Conservation (phyloP, 35 echinoderm and acorn worm species). For the Diadema setosum region DNA sequence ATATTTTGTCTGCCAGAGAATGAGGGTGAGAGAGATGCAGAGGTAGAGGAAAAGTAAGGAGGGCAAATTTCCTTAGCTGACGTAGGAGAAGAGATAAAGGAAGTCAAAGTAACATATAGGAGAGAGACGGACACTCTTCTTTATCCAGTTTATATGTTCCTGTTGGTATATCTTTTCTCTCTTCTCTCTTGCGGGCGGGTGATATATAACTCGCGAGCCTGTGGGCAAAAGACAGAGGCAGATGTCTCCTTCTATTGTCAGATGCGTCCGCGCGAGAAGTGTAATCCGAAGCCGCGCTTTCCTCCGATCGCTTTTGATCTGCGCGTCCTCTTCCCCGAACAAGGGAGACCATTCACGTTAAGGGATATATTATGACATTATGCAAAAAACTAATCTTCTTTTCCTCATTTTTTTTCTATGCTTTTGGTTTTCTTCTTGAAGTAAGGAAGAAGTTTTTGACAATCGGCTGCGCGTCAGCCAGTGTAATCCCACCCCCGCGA, state of each 20-base stretch:
- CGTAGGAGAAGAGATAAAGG: neutral
- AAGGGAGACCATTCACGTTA: neutral
- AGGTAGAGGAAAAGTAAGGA: neutral
- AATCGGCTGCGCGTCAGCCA: too few species aligned
- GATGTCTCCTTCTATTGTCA: neutral
- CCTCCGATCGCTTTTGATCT: neutral
- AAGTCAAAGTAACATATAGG: neutral
- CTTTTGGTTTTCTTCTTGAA: too few species aligned
- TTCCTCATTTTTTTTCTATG: too few species aligned
- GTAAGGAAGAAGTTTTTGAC: too few species aligned
- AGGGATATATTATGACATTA: neutral
- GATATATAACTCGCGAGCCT: neutral
- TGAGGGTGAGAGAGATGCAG: neutral
- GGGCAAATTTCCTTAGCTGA: neutral
- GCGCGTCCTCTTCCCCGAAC: neutral
- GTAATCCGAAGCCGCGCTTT: neutral
- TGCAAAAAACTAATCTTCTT: constrained; percentile 3
- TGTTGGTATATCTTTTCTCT: neutral
- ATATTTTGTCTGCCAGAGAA: neutral
- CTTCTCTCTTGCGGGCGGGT: neutral
- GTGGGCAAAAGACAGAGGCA: neutral
- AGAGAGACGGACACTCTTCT: neutral
- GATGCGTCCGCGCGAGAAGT: neutral
- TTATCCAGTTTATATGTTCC: neutral
- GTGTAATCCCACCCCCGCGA: too few species aligned